These are phyloP conservation scores for Lonchura striata DNA, from an alignment of 2,113 vertebrate genomes.

Conservation along the genomic window DNA sequence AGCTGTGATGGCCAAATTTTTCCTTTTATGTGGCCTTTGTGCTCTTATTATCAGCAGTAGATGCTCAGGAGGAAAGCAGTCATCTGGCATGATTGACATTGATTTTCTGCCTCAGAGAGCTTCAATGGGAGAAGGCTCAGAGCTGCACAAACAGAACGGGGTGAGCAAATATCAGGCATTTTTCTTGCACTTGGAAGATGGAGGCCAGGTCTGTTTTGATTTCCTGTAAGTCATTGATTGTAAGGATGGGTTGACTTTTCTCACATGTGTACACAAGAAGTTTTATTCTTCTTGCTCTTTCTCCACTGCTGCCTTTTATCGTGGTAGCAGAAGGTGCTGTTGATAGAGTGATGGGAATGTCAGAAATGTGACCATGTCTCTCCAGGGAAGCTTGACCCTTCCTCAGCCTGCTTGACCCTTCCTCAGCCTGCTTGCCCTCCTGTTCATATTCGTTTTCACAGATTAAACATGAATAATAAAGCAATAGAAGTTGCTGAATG, in stretches of 20 bases:
- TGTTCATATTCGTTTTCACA: not conserved
- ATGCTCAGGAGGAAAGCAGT: constrained; percentile 11
- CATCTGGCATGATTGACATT: constrained; percentile 1
- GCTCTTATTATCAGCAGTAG: not conserved
- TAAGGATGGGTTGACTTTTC: not conserved
- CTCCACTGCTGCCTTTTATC: not conserved
- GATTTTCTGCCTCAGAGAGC: constrained; percentile 25
- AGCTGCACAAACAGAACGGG: not conserved
- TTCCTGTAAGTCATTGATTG: not conserved
- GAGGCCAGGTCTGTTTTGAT: not conserved
- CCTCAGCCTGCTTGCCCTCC: not conserved
- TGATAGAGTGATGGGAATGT: not conserved
- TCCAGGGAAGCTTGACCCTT: not conserved
- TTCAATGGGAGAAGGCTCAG: not conserved
- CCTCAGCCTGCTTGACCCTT: not conserved
- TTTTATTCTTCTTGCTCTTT: not conserved
- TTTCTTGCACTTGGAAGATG: not conserved
- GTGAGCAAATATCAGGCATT: not conserved
- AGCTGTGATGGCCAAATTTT: not conserved
- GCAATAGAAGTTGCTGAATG: not conserved
- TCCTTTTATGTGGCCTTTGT: not conserved
- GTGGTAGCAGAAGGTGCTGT: not conserved
- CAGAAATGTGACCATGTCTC: not conserved
- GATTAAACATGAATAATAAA: not conserved
- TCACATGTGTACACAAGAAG: not conserved